phyloP scores from a whole-genome alignment of 2,113 vertebrate species.

The Pipra filicauda region DNA sequence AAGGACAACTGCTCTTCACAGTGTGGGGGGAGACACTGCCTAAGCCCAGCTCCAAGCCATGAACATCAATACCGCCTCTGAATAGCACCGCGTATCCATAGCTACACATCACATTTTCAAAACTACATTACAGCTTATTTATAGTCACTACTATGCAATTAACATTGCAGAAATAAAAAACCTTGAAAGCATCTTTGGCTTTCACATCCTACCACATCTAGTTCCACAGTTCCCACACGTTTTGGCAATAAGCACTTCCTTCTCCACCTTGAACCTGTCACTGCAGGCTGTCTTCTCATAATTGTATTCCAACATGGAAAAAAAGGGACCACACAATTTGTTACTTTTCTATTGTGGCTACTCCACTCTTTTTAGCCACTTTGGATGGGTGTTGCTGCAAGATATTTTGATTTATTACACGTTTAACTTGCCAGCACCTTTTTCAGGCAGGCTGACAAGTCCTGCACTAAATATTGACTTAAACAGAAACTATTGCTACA shows the following conservation, averaged over 20 bases:
- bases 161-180: neutral
- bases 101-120: rapidly evolving
- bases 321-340: rapidly evolving
- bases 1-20: neutral
- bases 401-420: neutral
- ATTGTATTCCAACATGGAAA: neutral
- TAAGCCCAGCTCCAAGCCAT: neutral
- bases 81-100: rapidly evolving
- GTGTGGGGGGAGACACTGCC: rapidly evolving
- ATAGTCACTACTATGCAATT: neutral
- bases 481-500: neutral
- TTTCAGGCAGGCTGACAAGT: neutral
- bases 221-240: neutral
- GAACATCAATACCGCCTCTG: neutral
- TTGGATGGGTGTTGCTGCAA: too few relatives aligned
- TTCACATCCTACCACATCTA: neutral
- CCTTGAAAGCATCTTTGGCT: neutral
- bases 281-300: neutral
- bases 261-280: neutral
- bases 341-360: neutral
- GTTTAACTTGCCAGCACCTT: neutral
- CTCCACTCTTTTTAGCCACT: neutral
- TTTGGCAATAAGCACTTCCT: neutral
- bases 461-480: neutral
- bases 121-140: neutral